phyloP scores from a whole-genome alignment of 1,140 invertebrate genomes.

The Trissolcus basalis region DNA sequence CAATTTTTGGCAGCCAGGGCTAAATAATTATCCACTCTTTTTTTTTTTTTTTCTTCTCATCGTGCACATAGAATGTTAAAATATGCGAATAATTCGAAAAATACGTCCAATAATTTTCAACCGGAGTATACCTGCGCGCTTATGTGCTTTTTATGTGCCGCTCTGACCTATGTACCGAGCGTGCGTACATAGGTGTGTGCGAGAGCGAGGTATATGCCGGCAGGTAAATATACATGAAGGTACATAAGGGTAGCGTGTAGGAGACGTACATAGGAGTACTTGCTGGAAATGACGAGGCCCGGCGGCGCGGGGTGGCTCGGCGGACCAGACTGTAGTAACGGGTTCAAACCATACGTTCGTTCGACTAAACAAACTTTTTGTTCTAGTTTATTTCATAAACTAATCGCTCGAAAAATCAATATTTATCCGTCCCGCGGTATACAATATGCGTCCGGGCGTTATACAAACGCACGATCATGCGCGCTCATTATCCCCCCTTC shows the following conservation, averaged over 20 bases:
- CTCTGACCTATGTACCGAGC: conserved; percentile 53
- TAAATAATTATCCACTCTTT: not conserved
- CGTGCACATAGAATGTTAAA: conserved; percentile 40
- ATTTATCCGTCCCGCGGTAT: conserved; percentile 34
- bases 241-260: conserved; percentile 73
- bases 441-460: not conserved
- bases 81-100: conserved; percentile 61
- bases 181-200: conserved; percentile 25
- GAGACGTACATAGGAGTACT: conserved; percentile 75
- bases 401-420: conserved; percentile 46
- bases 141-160: conserved; percentile 62
- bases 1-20: no score
- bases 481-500: not conserved
- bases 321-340: conserved; percentile 49
- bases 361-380: conserved; percentile 53
- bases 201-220: conserved; percentile 43
- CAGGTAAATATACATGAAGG: conserved; percentile 68
- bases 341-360: conserved; percentile 56
- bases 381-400: conserved; percentile 50
- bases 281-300: conserved; percentile 74
- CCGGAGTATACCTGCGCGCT: conserved; percentile 48
- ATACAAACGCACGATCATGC: not conserved
- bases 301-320: conserved; percentile 57
- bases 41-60: not conserved
- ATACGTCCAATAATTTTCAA: conserved; percentile 61